Conservation (phyloP, 1,140 invertebrate genomes). For the Sinella curviseta region DNA sequence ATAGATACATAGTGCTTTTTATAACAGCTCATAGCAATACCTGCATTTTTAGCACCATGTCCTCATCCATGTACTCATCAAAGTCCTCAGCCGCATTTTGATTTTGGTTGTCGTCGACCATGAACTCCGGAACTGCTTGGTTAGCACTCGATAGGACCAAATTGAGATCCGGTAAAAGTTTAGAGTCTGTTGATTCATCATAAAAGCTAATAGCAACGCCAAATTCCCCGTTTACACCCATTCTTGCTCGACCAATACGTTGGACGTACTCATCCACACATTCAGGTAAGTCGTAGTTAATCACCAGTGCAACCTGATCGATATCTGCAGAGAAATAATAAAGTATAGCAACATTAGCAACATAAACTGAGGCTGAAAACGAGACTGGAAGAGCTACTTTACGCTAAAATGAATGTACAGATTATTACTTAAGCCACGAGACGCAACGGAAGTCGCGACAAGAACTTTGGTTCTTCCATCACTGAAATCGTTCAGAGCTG, state of each 20-base stretch:
- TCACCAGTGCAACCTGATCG: slow-evolving; percentile 77
- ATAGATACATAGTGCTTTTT: too few relatives aligned
- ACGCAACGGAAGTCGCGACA: slow-evolving; percentile 93
- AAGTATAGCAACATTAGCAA: too few relatives aligned
- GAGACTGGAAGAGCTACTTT: too few relatives aligned
- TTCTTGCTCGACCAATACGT: slow-evolving; percentile 88
- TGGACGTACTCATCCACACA: slow-evolving; percentile 91
- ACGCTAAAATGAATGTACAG: background rate
- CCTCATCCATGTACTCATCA: too few relatives aligned
- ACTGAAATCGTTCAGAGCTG: slow-evolving; percentile 80
- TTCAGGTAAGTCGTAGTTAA: slow-evolving; percentile 89
- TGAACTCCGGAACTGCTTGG: background rate
- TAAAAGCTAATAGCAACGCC: slow-evolving; percentile 88
- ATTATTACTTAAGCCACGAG: slow-evolving; percentile 71
- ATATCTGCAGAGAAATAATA: too few relatives aligned
- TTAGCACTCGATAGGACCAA: background rate
- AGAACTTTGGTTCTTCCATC: slow-evolving; percentile 71
- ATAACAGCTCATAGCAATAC: too few relatives aligned
- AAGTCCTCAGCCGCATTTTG: too few relatives aligned
- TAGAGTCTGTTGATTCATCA: slow-evolving; percentile 65
- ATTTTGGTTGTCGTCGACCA: too few relatives aligned
- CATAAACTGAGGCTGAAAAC: too few relatives aligned
- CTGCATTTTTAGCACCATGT: too few relatives aligned
- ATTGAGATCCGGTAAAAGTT: slow-evolving; percentile 52
- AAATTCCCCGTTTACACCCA: slow-evolving; percentile 89